Conservation (phyloP, 2,797 vertebrate genomes). For the Mastacembelus armatus region DNA sequence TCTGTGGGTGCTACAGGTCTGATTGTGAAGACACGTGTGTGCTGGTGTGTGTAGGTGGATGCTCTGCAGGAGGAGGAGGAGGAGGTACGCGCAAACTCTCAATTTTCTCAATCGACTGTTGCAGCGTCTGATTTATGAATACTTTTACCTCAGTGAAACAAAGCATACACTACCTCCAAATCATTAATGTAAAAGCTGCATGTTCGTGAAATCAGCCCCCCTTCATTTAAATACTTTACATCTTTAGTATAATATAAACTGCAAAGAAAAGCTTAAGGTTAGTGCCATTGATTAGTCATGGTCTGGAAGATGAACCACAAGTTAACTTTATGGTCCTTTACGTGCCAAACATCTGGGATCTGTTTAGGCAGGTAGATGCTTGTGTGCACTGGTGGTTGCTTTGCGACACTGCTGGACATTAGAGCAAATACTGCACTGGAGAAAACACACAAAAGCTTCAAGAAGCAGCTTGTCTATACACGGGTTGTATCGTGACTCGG, state of each 20-base stretch:
- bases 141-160: neutral
- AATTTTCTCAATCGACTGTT: slow-evolving; percentile 52
- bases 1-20: slow-evolving; percentile 54
- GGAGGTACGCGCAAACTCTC: slow-evolving; percentile 19
- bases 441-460: neutral
- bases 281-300: neutral
- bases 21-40: slow-evolving; percentile 64
- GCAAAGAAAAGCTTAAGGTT: neutral
- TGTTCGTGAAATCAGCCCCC: neutral
- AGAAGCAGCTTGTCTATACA: neutral
- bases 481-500: neutral
- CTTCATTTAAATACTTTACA: neutral
- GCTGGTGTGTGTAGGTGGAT: slow-evolving; percentile 51
- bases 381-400: neutral
- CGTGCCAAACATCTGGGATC: too few relatives aligned
- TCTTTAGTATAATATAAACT: neutral
- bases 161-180: neutral
- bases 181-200: neutral
- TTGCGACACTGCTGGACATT: neutral
- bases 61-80: slow-evolving; percentile 23
- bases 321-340: neutral
- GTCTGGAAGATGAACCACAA: neutral
- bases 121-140: slow-evolving; percentile 11
- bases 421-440: too few relatives aligned
- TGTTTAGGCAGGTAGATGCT: neutral